Conservation (phyloP, 2,888 invertebrate genomes). For the Rosalia funebris region DNA sequence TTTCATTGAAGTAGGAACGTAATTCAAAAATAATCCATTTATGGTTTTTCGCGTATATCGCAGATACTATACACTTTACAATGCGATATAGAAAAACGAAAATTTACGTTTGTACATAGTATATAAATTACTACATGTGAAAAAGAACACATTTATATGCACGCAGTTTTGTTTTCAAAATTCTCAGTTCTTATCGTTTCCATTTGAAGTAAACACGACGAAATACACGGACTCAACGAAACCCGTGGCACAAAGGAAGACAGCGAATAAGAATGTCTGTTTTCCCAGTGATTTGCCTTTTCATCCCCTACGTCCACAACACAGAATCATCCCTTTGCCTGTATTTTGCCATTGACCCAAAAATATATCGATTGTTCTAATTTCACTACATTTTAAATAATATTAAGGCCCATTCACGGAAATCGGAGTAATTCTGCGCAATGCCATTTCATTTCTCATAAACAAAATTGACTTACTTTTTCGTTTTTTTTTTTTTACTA, state of each 20-base stretch:
- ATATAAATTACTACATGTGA: no score
- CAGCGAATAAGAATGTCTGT: slow-evolving; percentile 7
- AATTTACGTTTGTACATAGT: no score
- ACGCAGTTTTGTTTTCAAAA: neutral
- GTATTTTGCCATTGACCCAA: slow-evolving; percentile 40
- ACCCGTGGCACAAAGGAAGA: slow-evolving; percentile 4
- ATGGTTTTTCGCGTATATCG: no score
- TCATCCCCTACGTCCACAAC: slow-evolving; percentile 25
- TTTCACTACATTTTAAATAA: slow-evolving; percentile 13
- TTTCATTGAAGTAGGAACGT: neutral
- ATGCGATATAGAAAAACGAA: neutral
- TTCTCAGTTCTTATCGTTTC: neutral
- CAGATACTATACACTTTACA: neutral
- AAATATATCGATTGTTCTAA: slow-evolving; percentile 42
- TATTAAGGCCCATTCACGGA: neutral
- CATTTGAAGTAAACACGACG: neutral
- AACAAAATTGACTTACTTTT: neutral
- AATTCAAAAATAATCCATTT: no score
- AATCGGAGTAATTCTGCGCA: neutral
- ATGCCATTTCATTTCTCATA: neutral
- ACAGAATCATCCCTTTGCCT: slow-evolving; percentile 25
- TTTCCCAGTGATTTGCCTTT: slow-evolving; percentile 22
- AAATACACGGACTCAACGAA: neutral
- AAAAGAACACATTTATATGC: neutral
- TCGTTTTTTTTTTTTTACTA: neutral